phyloP scores from a whole-genome alignment of 2,113 vertebrate species.

The Ardeotis arabs region DNA sequence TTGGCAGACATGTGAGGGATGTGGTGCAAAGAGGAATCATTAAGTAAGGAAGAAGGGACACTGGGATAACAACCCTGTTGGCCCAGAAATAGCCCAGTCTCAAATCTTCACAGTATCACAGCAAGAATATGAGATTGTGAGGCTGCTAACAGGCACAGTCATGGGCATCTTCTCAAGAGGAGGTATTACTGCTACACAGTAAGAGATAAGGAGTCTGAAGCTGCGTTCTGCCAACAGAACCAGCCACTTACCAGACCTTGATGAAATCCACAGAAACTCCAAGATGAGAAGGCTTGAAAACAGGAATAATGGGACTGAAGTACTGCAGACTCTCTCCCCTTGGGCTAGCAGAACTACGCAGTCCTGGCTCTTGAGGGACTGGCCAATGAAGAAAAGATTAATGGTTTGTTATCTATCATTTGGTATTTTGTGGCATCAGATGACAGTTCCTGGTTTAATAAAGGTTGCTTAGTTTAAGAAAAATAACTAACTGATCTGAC shows the following conservation, averaged over 20 bases:
- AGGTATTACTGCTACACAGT: background rate
- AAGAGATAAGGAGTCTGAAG: background rate
- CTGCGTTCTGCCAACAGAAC: background rate
- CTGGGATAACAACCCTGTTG: background rate
- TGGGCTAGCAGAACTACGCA: background rate
- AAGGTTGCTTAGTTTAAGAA: background rate
- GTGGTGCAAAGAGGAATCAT: background rate
- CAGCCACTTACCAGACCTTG: background rate
- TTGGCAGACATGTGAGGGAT: conserved; percentile 23
- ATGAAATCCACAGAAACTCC: background rate
- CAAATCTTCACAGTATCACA: background rate
- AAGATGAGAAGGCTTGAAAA: background rate
- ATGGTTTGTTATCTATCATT: background rate
- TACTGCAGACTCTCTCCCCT: background rate
- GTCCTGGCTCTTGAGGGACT: background rate
- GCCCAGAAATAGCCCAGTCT: background rate
- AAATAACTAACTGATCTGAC: background rate
- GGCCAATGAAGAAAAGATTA: background rate
- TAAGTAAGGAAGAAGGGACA: conserved; percentile 10
- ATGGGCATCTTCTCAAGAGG: background rate
- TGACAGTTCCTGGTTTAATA: background rate
- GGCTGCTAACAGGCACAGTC: background rate
- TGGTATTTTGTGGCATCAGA: background rate
- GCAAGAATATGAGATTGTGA: background rate
- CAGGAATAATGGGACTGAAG: background rate